Evolutionary conservation across 2,113 vertebrate genomes (phyloP).

Genomic region (Cyprinodon tularosa): DNA sequence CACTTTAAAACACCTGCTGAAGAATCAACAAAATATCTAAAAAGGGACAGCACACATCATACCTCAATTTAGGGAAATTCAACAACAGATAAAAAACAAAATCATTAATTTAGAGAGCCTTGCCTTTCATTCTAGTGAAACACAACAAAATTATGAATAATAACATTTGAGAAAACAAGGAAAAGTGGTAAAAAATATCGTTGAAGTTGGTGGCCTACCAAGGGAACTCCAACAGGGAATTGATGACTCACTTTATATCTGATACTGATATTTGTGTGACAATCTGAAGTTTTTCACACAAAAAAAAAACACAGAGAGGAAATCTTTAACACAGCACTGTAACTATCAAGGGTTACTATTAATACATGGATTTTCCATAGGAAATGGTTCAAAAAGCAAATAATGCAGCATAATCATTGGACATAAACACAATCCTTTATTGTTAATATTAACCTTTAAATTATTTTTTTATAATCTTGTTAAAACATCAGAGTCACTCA

Average conservation of each 20-base stretch:
- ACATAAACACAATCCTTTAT: not conserved
- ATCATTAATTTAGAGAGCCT: not conserved
- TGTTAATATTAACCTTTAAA: not conserved
- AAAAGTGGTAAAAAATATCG: not conserved
- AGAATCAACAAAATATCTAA: not conserved
- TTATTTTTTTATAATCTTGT: conserved; percentile 55
- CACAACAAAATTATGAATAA: not conserved
- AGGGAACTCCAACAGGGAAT: not conserved
- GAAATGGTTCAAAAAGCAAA: not conserved
- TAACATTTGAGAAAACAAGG: not conserved
- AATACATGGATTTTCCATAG: not conserved
- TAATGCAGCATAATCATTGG: not conserved
- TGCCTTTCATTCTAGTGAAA: not conserved
- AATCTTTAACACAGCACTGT: not conserved
- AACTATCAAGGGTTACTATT: not conserved
- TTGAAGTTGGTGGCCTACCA: not conserved
- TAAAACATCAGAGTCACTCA: not conserved
- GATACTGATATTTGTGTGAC: not conserved
- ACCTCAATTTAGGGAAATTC: not conserved
- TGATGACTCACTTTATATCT: not conserved
- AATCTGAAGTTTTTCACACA: too few relatives aligned
- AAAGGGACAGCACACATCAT: not conserved
- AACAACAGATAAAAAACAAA: too few relatives aligned
- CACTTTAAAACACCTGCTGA: too few relatives aligned
- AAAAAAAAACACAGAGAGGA: too few relatives aligned